Conservation (phyloP, 2,113 vertebrate species). For the Clarias gariepinus region DNA sequence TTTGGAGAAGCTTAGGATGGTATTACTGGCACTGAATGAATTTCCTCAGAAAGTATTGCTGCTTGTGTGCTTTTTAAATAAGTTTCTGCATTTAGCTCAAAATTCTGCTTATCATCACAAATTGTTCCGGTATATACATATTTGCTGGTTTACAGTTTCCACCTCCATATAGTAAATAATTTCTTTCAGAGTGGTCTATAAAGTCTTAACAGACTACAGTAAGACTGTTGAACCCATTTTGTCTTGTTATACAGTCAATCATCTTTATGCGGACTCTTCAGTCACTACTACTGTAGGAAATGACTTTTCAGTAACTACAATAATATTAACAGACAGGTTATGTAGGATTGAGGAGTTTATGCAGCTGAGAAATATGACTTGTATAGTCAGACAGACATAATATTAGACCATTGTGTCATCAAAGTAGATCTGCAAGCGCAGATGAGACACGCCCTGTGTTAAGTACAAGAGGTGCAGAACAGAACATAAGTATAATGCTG, state of each 20-base stretch:
- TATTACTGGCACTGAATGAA: conserved; percentile 32
- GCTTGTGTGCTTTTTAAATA: conserved; percentile 28
- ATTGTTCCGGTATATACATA: conserved; percentile 9
- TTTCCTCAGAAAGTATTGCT: conserved; percentile 17
- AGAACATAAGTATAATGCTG: too few relatives aligned
- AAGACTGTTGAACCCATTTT: background rate
- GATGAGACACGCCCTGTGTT: background rate
- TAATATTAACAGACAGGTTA: background rate
- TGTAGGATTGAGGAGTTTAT: background rate
- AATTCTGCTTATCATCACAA: conserved; percentile 16
- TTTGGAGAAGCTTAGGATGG: conserved; percentile 19
- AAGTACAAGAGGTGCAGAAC: background rate
- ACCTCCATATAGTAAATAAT: conserved; percentile 2
- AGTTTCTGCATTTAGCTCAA: conserved; percentile 19
- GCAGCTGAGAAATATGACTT: conserved; percentile 1
- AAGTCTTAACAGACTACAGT: background rate
- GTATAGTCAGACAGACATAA: background rate
- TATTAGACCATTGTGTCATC: background rate
- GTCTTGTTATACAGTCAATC: background rate
- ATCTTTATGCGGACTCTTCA: too few relatives aligned
- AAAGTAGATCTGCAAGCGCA: background rate
- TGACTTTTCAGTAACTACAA: background rate
- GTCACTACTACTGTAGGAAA: background rate
- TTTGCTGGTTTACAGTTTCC: background rate
- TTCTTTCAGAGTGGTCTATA: background rate